Evolutionary conservation across 2,113 vertebrate genomes (phyloP), one percentile per base, ranked within the genome.

Genomic region (Melanerpes aurifrons): DNA sequence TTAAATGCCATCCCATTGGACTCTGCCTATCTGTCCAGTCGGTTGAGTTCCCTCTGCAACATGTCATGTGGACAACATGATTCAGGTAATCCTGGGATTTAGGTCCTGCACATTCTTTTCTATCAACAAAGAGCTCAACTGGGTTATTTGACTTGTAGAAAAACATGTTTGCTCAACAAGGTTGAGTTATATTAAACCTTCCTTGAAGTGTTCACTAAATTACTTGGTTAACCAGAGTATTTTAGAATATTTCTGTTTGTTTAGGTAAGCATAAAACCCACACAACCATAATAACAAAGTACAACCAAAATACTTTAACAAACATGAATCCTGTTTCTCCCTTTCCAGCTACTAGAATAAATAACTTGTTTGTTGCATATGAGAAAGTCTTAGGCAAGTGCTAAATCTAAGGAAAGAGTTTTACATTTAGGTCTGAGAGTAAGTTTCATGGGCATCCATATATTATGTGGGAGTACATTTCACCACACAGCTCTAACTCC

Each of bases 181-280:
- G 3, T 1, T 4, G 61, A 77, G 58, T 72, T 95, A 59, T 68
- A 81, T 59, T 58, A 86, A 88, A 69, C 32, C n/a, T 67, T 64
- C 35, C 63, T 68, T 86, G 75, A 89, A 94, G 82, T 18, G 10
- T 61, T 82, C 93, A 77, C 32, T 40, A 78, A 94, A 91, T 72
- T 66, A 53, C 26, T 75, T 0, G 10, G 77, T 93, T 90, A 93
- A 86, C 73, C 79, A 62, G 26, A 26, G 50, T 87, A 87, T 91
- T 94, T 87, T 56, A 50, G 24, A 94, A 71, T 90, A 48, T 86
- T 91, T 83, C 45, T 88, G 12, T 5, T 67, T 91, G 58, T 88
- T 92, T 85, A 74, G 68, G 84, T 89, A 91, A 75, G 59, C 61
- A 89, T 7, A 47, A 91, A 92, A 78, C 57, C 53, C 79, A 71